A percentile compares a stretch with the other conserved stretches of the same genome.
phyloP scores from a whole-genome alignment of 2,113 vertebrate genomes.

The Spermophilus dauricus region DNA sequence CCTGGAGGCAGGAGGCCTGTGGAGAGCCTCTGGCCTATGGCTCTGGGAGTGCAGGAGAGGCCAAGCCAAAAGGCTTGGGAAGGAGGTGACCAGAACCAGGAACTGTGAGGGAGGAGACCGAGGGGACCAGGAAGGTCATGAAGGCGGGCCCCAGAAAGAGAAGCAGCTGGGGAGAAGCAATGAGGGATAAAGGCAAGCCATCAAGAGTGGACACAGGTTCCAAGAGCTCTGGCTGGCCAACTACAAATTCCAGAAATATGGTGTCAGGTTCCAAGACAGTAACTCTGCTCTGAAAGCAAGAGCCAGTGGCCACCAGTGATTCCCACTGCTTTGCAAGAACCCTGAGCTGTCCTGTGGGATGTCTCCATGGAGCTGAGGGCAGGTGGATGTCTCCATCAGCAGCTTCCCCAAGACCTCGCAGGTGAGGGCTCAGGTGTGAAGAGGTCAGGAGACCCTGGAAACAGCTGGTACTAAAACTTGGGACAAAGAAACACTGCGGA shows the following conservation, averaged over 20 bases:
- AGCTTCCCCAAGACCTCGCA: background rate
- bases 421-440: rapidly evolving
- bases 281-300: background rate
- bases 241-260: too few relatives aligned
- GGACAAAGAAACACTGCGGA: background rate
- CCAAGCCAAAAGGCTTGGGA: background rate
- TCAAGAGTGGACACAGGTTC: background rate
- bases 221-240: background rate
- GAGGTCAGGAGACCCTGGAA: background rate
- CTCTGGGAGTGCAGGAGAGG: background rate
- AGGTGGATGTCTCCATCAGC: background rate
- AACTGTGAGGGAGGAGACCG: background rate
- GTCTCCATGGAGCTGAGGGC: background rate
- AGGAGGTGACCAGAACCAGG: background rate
- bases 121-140: background rate
- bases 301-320: background rate
- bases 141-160: background rate
- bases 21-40: background rate
- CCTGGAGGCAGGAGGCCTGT: background rate
- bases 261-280: background rate
- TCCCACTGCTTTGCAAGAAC: background rate
- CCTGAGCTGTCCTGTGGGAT: rapidly evolving
- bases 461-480: background rate
- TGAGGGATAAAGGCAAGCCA: background rate
- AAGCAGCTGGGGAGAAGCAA: background rate